Conservation (phyloP, 2,888 invertebrate genomes). For the Leptinotarsa rubiginosa region DNA sequence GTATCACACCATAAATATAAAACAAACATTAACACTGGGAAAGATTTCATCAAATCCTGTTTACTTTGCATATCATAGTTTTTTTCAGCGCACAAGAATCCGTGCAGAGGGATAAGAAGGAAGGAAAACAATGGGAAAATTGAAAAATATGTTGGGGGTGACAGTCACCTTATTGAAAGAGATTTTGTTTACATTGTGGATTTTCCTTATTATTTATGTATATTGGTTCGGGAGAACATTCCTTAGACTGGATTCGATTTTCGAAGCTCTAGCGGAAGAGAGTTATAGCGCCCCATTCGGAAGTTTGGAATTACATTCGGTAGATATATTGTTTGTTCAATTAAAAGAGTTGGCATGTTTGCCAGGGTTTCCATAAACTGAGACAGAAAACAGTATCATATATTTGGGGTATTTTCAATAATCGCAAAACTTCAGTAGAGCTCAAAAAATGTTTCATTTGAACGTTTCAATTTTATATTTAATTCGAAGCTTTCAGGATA, state of each 20-base stretch:
- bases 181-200: conserved; percentile 26
- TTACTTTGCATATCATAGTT: conserved; percentile 16
- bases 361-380: too few relatives aligned
- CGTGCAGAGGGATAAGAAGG: not conserved
- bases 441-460: too few relatives aligned
- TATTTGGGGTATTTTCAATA: too few relatives aligned
- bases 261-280: not conserved
- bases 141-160: conserved; percentile 23
- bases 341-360: conserved; percentile 11
- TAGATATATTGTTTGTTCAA: conserved; percentile 2
- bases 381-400: too few relatives aligned
- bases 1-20: conserved; percentile 5
- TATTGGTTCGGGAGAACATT: conserved; percentile 20
- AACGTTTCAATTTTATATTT: too few relatives aligned
- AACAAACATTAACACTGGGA: conserved; percentile 1
- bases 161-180: conserved; percentile 25
- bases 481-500: too few relatives aligned
- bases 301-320: conserved; percentile 11
- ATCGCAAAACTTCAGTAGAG: too few relatives aligned
- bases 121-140: conserved; percentile 22
- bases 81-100: not conserved
- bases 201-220: conserved; percentile 26
- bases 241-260: conserved; percentile 20
- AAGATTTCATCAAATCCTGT: conserved; percentile 10
- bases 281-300: not conserved